Base-by-base conservation (phyloP, 2,797 vertebrate genomes). In the Cheirogaleus major region DNA sequence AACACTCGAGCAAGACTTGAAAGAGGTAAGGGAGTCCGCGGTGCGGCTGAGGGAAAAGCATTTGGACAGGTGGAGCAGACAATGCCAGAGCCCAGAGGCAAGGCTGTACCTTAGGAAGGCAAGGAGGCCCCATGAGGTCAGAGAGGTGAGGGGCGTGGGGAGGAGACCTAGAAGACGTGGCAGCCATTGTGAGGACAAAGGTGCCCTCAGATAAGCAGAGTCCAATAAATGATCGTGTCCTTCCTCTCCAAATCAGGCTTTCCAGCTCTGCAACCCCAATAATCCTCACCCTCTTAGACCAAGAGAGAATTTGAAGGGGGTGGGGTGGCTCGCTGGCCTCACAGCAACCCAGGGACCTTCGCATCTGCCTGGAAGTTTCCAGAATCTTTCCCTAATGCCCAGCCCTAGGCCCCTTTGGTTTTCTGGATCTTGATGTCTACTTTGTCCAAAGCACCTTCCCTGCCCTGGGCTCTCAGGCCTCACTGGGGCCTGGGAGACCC, bases 331-430 rank as follows among this genome's bases (percentile, higher is more conserved):
- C 30, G 5, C 5, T 27, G 78, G 75, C 63, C 12, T 32, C 27
- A 32, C 8, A 27, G 50, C 25, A 38, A 80, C 65, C 72, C 65
- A 32, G 73, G 50, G 70, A 45, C 41, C 35, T 91, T 20, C 35
- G 27, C 4, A 5, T 57, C 78, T 59, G 72, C 52, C n/a, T 30
- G 1, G 52, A 97, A 80, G 63, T 90, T 86, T 95, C 95, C 61
- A 91, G 95, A 95, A 45, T 35, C 59, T 70, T 48, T 70, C 41
- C 50, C 61, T 81, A 0, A 11, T 1, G 23, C 69, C 55, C 27
- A 5, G 4, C 27, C 65, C 22, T 18, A 61, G 48, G 45, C 1
- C 22, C 43, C 35, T 35, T 1, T 11, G 30, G 35, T 69, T 86
- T 35, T 73, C 76, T 69, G 75, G 67, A 30, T 67, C 63, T 78